Base-by-base conservation (phyloP, 2,888 invertebrate genomes). In the Hartigia nigra region DNA sequence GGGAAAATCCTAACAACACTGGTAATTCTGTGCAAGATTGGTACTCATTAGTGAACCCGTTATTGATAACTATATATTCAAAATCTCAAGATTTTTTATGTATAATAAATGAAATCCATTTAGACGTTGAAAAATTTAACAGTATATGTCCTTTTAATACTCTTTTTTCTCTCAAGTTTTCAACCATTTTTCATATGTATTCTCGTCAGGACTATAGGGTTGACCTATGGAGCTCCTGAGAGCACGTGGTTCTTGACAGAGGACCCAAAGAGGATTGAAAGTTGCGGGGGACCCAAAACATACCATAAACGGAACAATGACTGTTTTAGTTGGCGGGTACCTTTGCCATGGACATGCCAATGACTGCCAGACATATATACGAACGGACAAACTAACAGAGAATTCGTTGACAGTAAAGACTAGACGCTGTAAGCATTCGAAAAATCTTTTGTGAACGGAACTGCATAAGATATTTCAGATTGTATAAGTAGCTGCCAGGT, bases 261-360 rank as follows among this genome's bases (percentile, higher is more conserved):
- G 55, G 55, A 55, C 23, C 23, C 55, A 55, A 55, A 55, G 55
- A 55, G 55, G 23, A 23, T n/a, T 31, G 31, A 34, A 72, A 34
- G 72, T 84, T 82, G 77, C 81, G 81, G 84, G 84, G 84, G 83
- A 83, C 79, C 84, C 85, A 88, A 88, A 90, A 90, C 89, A 88
- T 80, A 83, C 87, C 85, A 83, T 88, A 87, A 88, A 88, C 83
- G 80, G 87, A 84, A 89, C 90, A 90, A 89, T 89, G 83, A 81
- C 77, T 87, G 87, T 88, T 90, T 89, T 88, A 87, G 86, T 84
- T 81, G 78, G 81, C 74, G 69, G 35, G 78, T 55, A 75, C 79
- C 81, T 83, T 82, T 83, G 77, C 79, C 80, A 23, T 9, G 23
- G 55, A 23, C 23, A 55, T 55, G 55, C 23, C 23, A 55, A 55